phyloP scores from a whole-genome alignment of 2,888 invertebrate genomes.

The Sturmia bella region DNA sequence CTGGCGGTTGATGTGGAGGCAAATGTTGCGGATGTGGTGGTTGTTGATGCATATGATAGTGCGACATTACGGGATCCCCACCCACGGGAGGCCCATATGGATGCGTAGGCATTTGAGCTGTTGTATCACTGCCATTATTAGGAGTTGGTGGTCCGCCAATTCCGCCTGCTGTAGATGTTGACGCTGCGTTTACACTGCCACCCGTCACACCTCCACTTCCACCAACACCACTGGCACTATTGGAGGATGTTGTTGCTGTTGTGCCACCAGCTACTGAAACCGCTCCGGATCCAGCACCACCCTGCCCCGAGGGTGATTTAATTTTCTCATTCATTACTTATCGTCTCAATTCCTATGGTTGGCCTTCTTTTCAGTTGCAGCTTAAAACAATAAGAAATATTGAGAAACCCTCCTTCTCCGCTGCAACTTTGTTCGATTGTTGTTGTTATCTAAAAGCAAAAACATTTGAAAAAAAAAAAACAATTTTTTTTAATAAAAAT shows the following conservation, averaged over 20 bases:
- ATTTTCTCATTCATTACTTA: conserved; percentile 80
- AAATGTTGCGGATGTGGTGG: conserved; percentile 76
- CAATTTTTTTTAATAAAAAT: not conserved
- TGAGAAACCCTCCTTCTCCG: conserved; percentile 74
- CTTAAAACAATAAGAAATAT: conserved; percentile 69
- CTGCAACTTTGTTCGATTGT: conserved; percentile 71
- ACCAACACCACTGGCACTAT: conserved; percentile 44
- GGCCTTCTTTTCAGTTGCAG: conserved; percentile 72
- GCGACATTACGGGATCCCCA: conserved; percentile 78
- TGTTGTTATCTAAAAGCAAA: conserved; percentile 69
- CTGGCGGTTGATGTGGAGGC: conserved; percentile 76
- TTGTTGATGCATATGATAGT: conserved; percentile 79
- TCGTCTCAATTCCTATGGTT: conserved; percentile 70
- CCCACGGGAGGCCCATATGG: conserved; percentile 77
- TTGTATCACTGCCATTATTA: conserved; percentile 78
- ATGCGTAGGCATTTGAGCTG: conserved; percentile 74
- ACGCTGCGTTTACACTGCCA: conserved; percentile 37
- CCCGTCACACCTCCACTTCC: conserved; percentile 60
- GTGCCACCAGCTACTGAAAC: conserved; percentile 64
- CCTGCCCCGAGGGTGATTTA: conserved; percentile 81
- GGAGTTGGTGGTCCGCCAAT: conserved; percentile 75
- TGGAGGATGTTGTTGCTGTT: conserved; percentile 48
- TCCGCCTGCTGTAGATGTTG: conserved; percentile 50
- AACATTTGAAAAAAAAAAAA: conserved; percentile 68
- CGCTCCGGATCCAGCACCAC: conserved; percentile 72